These are phyloP conservation scores for Ceratina australensis DNA, from an alignment of 1,140 invertebrate species.

Conservation along the genomic window DNA sequence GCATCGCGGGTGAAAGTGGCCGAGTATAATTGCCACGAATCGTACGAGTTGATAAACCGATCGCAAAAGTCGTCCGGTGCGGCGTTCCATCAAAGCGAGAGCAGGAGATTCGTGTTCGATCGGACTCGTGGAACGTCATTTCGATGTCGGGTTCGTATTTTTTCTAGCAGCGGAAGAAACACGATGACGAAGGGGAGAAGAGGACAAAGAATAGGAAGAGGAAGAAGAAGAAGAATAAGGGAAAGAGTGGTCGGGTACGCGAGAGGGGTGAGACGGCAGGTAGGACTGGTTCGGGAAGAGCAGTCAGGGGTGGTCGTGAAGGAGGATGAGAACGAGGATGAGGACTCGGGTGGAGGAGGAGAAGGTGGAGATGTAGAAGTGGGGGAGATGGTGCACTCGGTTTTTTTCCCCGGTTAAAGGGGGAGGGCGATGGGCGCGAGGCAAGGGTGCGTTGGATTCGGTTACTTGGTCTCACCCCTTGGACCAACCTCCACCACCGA, in stretches of 20 bases:
- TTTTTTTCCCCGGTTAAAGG: constrained; percentile 66
- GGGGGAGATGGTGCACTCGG: constrained; percentile 63
- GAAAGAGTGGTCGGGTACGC: constrained; percentile 23
- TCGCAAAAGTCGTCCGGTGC: background rate
- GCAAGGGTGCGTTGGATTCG: constrained; percentile 75
- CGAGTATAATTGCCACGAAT: too few species aligned
- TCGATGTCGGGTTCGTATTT: constrained; percentile 60
- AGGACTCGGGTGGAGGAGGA: constrained; percentile 48
- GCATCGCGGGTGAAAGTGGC: background rate
- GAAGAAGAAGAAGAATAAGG: constrained; percentile 20
- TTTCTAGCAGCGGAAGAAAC: constrained; percentile 60
- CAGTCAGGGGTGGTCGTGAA: constrained; percentile 60
- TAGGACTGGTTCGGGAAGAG: constrained; percentile 58
- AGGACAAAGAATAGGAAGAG: background rate
- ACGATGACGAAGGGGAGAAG: constrained; percentile 46
- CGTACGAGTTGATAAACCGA: background rate
- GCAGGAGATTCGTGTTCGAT: background rate
- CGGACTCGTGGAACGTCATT: constrained; percentile 5
- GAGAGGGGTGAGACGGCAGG: background rate
- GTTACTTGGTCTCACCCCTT: constrained; percentile 76
- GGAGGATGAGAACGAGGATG: constrained; percentile 51
- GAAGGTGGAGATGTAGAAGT: constrained; percentile 30
- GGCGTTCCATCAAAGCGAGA: background rate
- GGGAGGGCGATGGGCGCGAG: constrained; percentile 62
- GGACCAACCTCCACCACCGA: constrained; percentile 59